phyloP scores from a whole-genome alignment of 92 coral and sea anemone species.

The Blastomussa wellsi region DNA sequence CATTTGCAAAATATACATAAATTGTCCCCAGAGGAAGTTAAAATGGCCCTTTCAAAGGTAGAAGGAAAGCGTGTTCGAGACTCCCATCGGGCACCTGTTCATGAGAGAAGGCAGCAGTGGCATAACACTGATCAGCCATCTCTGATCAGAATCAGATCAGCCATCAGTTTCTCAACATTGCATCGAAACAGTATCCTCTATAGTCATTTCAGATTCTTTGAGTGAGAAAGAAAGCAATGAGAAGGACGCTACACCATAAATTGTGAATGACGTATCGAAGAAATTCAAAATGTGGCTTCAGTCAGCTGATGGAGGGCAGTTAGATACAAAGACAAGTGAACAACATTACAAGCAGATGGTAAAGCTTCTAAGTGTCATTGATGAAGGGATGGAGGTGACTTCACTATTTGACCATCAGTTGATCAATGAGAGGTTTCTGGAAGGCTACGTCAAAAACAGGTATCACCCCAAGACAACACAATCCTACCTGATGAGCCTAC shows the following conservation, averaged over 20 bases:
- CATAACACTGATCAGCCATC: too few relatives aligned
- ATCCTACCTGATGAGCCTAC: slow-evolving; percentile 64
- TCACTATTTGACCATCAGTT: slow-evolving; percentile 25
- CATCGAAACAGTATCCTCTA: neutral
- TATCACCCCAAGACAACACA: slow-evolving; percentile 54
- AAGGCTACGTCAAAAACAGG: neutral
- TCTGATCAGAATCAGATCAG: too few relatives aligned
- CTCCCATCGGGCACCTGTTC: too few relatives aligned
- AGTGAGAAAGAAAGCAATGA: too few relatives aligned
- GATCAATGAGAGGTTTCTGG: slow-evolving; percentile 23
- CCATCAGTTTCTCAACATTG: too few relatives aligned
- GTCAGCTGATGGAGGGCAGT: slow-evolving; percentile 29
- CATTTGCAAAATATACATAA: slow-evolving; percentile 27
- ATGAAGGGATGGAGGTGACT: neutral
- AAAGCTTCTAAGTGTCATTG: neutral
- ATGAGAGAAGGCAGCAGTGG: too few relatives aligned
- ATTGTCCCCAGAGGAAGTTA: slow-evolving; percentile 5
- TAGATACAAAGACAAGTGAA: slow-evolving; percentile 27
- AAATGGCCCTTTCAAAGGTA: too few relatives aligned
- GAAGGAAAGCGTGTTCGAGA: too few relatives aligned
- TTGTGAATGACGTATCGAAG: neutral
- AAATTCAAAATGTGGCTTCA: slow-evolving; percentile 25
- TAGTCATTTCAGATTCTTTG: neutral
- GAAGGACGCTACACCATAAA: too few relatives aligned
- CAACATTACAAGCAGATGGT: slow-evolving; percentile 16